These are phyloP conservation scores for Zeugodacus cucurbitae DNA, from an alignment of 1,140 invertebrate species.

Conservation along the genomic window DNA sequence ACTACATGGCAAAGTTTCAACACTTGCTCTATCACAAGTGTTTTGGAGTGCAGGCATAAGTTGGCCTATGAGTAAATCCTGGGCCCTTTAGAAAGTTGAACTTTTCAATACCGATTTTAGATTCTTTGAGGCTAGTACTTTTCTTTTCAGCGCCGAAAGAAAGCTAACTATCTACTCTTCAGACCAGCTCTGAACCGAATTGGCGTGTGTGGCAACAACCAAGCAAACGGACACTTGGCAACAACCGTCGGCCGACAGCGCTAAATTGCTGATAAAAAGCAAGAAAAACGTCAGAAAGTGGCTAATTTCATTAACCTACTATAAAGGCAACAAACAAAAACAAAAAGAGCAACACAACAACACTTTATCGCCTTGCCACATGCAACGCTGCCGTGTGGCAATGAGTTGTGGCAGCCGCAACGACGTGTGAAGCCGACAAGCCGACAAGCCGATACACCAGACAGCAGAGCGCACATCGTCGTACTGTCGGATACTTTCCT, in stretches of 20 bases:
- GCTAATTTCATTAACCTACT: neutral
- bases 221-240: neutral
- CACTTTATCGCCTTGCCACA: neutral
- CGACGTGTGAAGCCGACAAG: neutral
- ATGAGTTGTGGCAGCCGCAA: constrained; percentile 16
- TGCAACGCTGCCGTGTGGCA: neutral
- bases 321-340: neutral
- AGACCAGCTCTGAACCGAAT: neutral
- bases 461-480: neutral
- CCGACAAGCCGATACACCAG: neutral
- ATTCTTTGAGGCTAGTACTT: neutral
- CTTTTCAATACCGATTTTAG: neutral
- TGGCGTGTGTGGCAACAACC: neutral
- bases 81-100: neutral
- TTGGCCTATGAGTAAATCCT: too few species aligned
- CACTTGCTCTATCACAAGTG: too few species aligned
- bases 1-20: too few species aligned
- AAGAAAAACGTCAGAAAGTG: neutral
- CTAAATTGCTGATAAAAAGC: neutral
- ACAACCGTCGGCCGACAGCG: neutral
- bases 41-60: too few species aligned
- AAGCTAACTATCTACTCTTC: neutral
- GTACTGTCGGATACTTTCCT: neutral
- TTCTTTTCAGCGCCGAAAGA: neutral
- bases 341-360: neutral